These are phyloP conservation scores for Cyanistes caeruleus DNA, from an alignment of 2,113 vertebrate species.

Conservation along the genomic window DNA sequence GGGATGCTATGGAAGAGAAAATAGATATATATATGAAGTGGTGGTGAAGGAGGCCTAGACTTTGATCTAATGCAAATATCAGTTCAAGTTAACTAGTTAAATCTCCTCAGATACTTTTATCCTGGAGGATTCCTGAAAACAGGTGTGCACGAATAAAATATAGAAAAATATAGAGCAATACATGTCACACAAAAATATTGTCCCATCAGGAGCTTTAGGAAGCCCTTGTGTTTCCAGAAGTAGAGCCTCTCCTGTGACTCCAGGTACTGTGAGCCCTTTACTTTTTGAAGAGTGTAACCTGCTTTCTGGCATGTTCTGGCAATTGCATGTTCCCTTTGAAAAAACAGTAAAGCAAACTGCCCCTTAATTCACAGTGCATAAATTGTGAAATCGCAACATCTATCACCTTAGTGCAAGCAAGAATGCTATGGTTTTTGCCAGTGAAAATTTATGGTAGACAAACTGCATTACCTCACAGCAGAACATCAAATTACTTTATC, in stretches of 20 bases:
- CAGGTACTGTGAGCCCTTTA: fast-evolving
- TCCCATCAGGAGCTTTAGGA: background rate
- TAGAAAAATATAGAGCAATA: background rate
- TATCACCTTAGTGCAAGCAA: background rate
- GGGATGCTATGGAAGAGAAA: constrained; percentile 1
- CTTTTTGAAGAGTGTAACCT: background rate
- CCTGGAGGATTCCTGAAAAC: background rate
- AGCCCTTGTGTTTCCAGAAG: background rate
- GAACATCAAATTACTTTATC: background rate
- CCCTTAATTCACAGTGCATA: background rate
- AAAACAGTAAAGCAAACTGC: background rate
- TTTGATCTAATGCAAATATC: constrained; percentile 6
- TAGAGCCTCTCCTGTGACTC: background rate
- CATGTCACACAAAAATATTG: background rate
- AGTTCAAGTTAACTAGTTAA: background rate
- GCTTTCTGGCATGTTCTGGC: background rate
- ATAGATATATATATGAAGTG: background rate
- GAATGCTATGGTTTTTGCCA: background rate
- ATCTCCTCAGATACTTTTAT: background rate
- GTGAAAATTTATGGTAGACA: background rate
- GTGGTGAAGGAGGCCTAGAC: background rate
- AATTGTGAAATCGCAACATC: background rate
- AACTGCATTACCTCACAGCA: background rate
- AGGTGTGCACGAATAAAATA: background rate
- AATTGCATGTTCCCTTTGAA: background rate